Conservation (phyloP, 92 coral and sea anemone species). For the Pocillopora grandis region DNA sequence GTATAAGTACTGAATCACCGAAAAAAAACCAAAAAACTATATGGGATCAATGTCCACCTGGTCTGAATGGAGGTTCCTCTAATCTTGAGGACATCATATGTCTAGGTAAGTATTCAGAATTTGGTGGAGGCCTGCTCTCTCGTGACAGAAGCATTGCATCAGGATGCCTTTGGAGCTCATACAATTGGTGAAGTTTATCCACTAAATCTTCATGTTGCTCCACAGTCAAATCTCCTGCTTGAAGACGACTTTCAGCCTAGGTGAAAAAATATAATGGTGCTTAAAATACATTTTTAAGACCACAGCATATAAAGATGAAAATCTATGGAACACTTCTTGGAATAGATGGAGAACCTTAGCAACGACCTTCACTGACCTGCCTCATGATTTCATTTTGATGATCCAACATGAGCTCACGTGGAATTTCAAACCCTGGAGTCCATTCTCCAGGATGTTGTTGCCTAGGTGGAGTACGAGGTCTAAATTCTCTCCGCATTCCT, state of each 20-base stretch:
- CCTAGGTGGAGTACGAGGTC: slow-evolving; percentile 36
- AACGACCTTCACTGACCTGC: slow-evolving; percentile 58
- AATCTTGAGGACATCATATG: slow-evolving; percentile 12
- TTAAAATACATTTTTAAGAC: no score
- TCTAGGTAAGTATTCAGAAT: slow-evolving; percentile 8
- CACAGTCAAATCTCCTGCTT: slow-evolving; percentile 73
- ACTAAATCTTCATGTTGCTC: slow-evolving; percentile 91
- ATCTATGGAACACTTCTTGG: background rate
- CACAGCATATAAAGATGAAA: background rate
- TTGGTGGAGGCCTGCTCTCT: slow-evolving; percentile 19
- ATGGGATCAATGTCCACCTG: background rate
- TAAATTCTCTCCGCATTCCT: slow-evolving; percentile 12
- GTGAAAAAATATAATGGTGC: background rate
- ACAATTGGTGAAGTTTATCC: slow-evolving; percentile 88
- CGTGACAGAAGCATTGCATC: slow-evolving; percentile 46
- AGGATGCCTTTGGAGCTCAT: slow-evolving; percentile 86
- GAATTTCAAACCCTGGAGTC: slow-evolving; percentile 77
- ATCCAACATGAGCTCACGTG: slow-evolving; percentile 91
- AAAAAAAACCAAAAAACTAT: background rate
- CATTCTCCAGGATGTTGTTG: slow-evolving; percentile 15
- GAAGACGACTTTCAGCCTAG: slow-evolving; percentile 81
- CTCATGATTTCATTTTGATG: slow-evolving; percentile 77
- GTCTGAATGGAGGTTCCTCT: slow-evolving; percentile 12
- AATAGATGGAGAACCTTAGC: background rate
- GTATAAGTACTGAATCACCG: no score